A percentile compares a stretch with the other conserved stretches of the same genome.
Evolutionary conservation across 2,113 vertebrate species (phyloP).

Genomic region (Tretioscincus oriximinensis): DNA sequence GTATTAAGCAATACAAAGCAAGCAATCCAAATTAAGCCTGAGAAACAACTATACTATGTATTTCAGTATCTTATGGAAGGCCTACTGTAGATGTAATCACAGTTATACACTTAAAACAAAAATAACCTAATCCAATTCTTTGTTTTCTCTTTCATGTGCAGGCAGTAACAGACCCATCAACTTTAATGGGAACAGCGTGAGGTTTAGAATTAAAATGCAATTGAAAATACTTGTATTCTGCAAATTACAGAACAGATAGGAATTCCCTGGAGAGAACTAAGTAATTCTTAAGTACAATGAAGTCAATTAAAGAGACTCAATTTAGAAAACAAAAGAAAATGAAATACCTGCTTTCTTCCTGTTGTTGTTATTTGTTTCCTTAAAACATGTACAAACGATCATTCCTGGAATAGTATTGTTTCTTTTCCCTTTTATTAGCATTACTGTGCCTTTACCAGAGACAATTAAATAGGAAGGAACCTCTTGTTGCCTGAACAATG

Average conservation of each 20-base stretch:
- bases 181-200: constrained; percentile 12
- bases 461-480: not conserved
- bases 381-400: not conserved
- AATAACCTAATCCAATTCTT: not conserved
- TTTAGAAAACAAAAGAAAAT: constrained; percentile 2
- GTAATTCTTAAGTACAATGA: not conserved
- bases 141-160: not conserved
- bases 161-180: not conserved
- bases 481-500: not conserved
- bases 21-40: no score
- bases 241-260: not conserved
- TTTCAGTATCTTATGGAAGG: not conserved
- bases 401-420: not conserved
- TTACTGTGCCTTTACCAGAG: not conserved
- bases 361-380: not conserved
- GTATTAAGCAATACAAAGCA: no score
- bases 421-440: not conserved
- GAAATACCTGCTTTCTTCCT: not conserved
- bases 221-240: constrained; percentile 5
- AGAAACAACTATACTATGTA: not conserved
- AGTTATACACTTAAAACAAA: not conserved
- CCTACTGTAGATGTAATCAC: not conserved
- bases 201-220: not conserved
- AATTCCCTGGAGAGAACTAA: not conserved
- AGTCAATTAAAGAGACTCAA: constrained; percentile 2